A percentile compares a stretch with the other conserved stretches of the same genome.
Conservation (phyloP, 2,113 vertebrate species). For the Triplophysa tibetana region DNA sequence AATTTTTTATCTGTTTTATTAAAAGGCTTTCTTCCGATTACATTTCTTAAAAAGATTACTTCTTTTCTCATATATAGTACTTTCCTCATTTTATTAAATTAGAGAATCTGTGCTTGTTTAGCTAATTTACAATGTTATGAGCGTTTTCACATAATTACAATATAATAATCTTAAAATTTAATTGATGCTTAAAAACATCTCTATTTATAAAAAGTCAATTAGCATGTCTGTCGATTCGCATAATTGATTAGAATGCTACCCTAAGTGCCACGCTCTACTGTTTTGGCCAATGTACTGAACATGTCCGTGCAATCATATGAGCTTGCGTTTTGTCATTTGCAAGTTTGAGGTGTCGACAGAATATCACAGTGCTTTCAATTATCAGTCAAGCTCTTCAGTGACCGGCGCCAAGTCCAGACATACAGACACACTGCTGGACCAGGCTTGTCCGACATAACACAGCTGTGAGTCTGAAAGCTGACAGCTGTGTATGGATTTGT, state of each 20-base stretch:
- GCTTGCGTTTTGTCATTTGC: slow-evolving; percentile 14
- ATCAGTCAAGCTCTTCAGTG: slow-evolving; percentile 26
- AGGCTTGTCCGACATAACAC: slow-evolving; percentile 42
- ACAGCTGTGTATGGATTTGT: slow-evolving; percentile 17
- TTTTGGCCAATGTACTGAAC: neutral
- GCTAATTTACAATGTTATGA: too few species aligned
- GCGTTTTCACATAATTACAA: too few species aligned
- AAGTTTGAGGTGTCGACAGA: slow-evolving; percentile 35
- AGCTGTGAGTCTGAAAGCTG: slow-evolving; percentile 29
- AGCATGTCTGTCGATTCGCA: neutral
- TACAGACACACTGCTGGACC: slow-evolving; percentile 38
- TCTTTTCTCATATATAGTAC: too few species aligned
- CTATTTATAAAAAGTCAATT: slow-evolving; percentile 3
- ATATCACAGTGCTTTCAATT: slow-evolving; percentile 12
- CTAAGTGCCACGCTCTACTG: neutral
- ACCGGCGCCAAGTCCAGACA: slow-evolving; percentile 35
- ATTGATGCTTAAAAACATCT: neutral
- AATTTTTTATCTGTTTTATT: too few species aligned
- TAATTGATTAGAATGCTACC: neutral
- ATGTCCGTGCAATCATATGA: slow-evolving; percentile 1
- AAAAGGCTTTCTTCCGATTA: too few species aligned
- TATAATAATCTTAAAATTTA: slow-evolving; percentile 4
- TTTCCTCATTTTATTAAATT: too few species aligned
- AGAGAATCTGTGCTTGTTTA: too few species aligned
- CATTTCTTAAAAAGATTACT: too few species aligned